Evolutionary conservation across 2,113 vertebrate genomes (phyloP).

Genomic region (Brienomyrus brachyistius): DNA sequence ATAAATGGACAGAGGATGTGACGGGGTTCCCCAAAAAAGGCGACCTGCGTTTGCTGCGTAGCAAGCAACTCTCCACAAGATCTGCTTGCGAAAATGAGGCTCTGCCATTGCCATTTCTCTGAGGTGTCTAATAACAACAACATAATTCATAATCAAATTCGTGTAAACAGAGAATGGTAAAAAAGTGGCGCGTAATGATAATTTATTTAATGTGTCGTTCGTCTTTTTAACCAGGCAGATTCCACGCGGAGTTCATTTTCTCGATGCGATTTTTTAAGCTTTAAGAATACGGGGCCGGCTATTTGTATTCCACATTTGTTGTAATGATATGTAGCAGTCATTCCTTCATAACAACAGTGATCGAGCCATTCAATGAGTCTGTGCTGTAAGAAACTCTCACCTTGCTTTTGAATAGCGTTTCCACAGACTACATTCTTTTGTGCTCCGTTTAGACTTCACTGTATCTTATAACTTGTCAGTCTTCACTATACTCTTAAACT

Average conservation of each 20-base stretch:
- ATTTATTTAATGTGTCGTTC: neutral
- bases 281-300: neutral
- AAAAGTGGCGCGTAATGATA: neutral
- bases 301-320: neutral
- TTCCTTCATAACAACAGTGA: neutral
- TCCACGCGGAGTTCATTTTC: neutral
- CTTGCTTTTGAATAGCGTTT: neutral
- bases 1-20: slow-evolving; percentile 97
- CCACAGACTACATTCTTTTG: neutral
- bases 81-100: slow-evolving; percentile 15
- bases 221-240: neutral
- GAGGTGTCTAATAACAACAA: neutral
- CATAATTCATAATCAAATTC: neutral
- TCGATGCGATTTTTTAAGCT: neutral
- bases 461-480: neutral
- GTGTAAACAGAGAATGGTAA: neutral
- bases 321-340: neutral
- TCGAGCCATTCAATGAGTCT: neutral
- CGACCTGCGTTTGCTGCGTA: slow-evolving; percentile 75
- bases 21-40: slow-evolving; percentile 82
- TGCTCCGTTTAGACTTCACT: neutral
- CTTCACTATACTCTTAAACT: neutral
- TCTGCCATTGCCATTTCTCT: neutral
- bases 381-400: neutral
- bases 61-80: slow-evolving; percentile 51